These are phyloP conservation scores for Drosophila algonquin DNA, from an alignment of 2,888 invertebrate species.

Conservation along the genomic window DNA sequence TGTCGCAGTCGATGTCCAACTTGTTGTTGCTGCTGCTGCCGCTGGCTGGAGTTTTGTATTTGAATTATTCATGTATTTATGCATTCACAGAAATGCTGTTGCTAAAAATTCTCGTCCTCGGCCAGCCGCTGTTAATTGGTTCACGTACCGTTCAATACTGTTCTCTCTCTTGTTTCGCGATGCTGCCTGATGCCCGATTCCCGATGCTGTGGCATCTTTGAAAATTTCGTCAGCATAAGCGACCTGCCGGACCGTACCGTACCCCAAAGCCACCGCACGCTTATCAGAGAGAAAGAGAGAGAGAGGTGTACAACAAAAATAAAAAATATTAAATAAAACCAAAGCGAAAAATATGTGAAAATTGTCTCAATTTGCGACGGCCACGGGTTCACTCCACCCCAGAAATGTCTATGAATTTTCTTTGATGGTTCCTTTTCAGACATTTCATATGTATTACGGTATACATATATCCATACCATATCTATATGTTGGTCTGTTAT, in stretches of 20 bases:
- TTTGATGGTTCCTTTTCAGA: slow-evolving; percentile 62
- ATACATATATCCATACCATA: background rate
- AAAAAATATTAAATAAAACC: background rate
- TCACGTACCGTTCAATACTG: slow-evolving; percentile 69
- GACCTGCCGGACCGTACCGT: slow-evolving; percentile 8
- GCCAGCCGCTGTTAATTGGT: slow-evolving; percentile 55
- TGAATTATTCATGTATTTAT: slow-evolving; percentile 70
- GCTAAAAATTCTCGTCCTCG: slow-evolving; percentile 39
- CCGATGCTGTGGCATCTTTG: slow-evolving; percentile 24
- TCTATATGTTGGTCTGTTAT: slow-evolving; percentile 35
- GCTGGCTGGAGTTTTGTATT: slow-evolving; percentile 46
- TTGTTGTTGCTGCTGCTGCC: slow-evolving; percentile 24
- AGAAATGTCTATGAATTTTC: slow-evolving; percentile 67
- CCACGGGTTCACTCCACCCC: slow-evolving; percentile 76
- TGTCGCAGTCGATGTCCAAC: slow-evolving; percentile 33
- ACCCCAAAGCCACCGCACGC: slow-evolving; percentile 28
- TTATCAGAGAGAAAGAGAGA: slow-evolving; percentile 29
- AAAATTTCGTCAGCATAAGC: slow-evolving; percentile 65
- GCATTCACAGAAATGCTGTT: slow-evolving; percentile 37
- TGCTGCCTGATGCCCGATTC: slow-evolving; percentile 32
- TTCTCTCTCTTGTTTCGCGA: background rate
- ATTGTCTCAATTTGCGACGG: slow-evolving; percentile 60
- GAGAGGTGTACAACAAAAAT: background rate
- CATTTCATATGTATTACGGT: slow-evolving; percentile 26
- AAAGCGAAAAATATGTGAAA: slow-evolving; percentile 38